phyloP scores from a whole-genome alignment of 2,797 vertebrate species.

The Sebastes taczanowskii region DNA sequence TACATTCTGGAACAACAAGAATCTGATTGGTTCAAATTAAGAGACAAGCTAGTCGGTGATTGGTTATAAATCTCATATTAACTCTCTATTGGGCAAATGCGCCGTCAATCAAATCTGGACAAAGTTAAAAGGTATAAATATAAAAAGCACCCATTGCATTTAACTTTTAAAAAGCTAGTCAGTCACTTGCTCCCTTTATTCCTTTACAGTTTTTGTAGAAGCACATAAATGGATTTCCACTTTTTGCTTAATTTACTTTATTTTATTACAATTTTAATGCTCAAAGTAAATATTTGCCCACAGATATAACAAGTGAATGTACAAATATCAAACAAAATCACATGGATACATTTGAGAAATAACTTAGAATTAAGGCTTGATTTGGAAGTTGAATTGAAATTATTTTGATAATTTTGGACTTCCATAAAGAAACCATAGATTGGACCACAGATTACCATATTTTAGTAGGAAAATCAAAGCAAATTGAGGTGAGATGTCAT shows the following conservation, averaged over 20 bases:
- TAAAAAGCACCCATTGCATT: slow-evolving; percentile 1
- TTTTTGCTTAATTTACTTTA: background rate
- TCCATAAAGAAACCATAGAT: background rate
- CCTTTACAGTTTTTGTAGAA: background rate
- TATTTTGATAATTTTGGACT: background rate
- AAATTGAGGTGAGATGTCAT: background rate
- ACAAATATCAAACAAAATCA: background rate
- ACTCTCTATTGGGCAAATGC: slow-evolving; percentile 42
- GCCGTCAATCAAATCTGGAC: slow-evolving; percentile 24
- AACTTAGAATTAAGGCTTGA: background rate
- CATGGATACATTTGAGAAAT: too few species aligned
- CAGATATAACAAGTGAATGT: too few species aligned
- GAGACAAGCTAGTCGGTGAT: rapidly evolving
- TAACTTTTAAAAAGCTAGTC: slow-evolving; percentile 57
- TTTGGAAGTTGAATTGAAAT: background rate
- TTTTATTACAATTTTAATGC: background rate
- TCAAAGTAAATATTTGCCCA: background rate
- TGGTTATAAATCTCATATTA: background rate
- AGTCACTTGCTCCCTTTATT: too few species aligned
- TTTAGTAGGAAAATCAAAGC: background rate
- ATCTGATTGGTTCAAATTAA: slow-evolving; percentile 47
- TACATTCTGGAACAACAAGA: background rate
- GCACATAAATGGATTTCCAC: background rate
- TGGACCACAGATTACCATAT: background rate
- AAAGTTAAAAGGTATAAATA: rapidly evolving